phyloP scores from a whole-genome alignment of 2,888 invertebrate species.

The Cryptus viduatorius region DNA sequence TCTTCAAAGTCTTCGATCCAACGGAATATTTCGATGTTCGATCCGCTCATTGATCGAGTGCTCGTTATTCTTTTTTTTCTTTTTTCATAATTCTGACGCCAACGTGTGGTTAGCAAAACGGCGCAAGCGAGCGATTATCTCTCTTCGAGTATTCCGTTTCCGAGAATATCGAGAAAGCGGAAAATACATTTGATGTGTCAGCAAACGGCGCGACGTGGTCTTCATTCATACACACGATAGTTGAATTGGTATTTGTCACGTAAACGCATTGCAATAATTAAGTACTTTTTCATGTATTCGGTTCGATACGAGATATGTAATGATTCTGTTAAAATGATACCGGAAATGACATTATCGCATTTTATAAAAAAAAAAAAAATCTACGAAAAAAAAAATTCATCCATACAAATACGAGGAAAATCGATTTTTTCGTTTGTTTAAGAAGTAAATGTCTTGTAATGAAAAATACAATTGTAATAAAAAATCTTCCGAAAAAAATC shows the following conservation, averaged over 20 bases:
- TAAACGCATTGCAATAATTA: neutral
- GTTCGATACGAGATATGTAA: too few species aligned
- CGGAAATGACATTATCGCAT: neutral
- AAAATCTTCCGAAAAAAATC: neutral
- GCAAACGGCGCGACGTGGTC: constrained; percentile 10
- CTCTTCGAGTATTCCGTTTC: constrained; percentile 16
- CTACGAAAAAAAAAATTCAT: neutral
- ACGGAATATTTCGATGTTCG: neutral
- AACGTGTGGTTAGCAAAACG: constrained; percentile 14
- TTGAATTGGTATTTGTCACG: neutral
- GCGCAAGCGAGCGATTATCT: constrained; percentile 16
- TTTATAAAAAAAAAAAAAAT: neutral
- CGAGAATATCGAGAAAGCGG: constrained; percentile 55
- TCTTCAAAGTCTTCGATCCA: neutral
- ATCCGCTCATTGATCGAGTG: neutral
- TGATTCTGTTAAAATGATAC: neutral
- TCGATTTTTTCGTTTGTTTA: neutral
- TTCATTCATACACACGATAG: neutral
- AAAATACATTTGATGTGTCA: constrained; percentile 53
- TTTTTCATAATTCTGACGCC: constrained; percentile 10
- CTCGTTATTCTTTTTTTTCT: neutral
- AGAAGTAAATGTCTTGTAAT: neutral
- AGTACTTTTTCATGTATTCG: neutral
- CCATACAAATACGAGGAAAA: neutral
- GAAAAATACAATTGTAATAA: neutral